A percentile compares a stretch with the other conserved stretches of the same genome.
Evolutionary conservation across 2,888 invertebrate species (phyloP).

Genomic region (Oegoconia quadripuncta): DNA sequence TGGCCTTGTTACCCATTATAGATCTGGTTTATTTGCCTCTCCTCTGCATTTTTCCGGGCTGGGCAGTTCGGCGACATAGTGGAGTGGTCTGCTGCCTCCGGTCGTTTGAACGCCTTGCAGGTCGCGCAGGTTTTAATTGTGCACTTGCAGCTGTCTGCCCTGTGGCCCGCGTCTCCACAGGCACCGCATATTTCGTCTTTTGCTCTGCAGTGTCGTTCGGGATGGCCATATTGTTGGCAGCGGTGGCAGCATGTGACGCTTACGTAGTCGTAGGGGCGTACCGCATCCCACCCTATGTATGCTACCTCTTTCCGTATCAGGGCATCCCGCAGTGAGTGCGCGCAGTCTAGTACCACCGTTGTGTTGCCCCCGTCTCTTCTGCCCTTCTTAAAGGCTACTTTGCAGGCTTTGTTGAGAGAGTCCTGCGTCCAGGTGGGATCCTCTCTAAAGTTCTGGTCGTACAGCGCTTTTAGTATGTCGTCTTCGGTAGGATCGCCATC

Average conservation of each 20-base stretch:
- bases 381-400: not conserved
- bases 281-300: not conserved
- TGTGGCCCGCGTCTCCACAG: slow-evolving; percentile 16
- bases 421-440: slow-evolving; percentile 2
- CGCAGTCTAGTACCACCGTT: slow-evolving; percentile 2
- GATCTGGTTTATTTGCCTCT: not conserved
- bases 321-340: not conserved
- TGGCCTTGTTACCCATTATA: not conserved
- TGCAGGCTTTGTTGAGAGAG: not conserved
- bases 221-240: slow-evolving; percentile 19
- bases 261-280: slow-evolving; percentile 3
- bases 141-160: not conserved
- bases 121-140: slow-evolving; percentile 11
- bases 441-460: slow-evolving; percentile 6
- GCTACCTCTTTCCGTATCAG: not conserved
- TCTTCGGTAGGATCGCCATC: not conserved
- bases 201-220: slow-evolving; percentile 9
- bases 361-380: slow-evolving; percentile 15
- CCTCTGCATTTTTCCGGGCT: not conserved
- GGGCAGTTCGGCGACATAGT: slow-evolving; percentile 5
- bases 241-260: slow-evolving; percentile 10
- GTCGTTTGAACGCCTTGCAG: slow-evolving; percentile 6
- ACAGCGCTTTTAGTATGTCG: not conserved
- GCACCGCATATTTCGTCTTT: slow-evolving; percentile 4
- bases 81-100: slow-evolving; percentile 2